These are phyloP conservation scores for Drosophila suzukii DNA, from an alignment of 1,140 invertebrate genomes.

Conservation along the genomic window DNA sequence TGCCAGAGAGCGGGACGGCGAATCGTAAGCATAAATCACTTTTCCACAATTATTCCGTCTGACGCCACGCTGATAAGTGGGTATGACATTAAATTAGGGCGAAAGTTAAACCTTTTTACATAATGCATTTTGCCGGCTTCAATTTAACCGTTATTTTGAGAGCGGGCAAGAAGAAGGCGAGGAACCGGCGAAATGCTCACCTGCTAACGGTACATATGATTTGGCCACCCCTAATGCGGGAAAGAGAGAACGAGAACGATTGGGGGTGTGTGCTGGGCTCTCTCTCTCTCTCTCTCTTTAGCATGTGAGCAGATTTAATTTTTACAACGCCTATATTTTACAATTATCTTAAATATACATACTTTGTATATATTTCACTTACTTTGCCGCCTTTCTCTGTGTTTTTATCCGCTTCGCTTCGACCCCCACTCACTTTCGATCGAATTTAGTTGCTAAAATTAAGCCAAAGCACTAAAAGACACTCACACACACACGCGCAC, in stretches of 20 bases:
- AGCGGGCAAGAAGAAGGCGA: constrained; percentile 42
- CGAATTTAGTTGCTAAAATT: constrained; percentile 70
- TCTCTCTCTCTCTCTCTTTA: constrained; percentile 13
- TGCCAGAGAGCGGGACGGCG: constrained; percentile 12
- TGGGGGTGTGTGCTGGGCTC: constrained; percentile 45
- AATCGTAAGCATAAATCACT: constrained; percentile 51
- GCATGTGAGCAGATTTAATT: constrained; percentile 33
- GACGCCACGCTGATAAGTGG: constrained; percentile 41
- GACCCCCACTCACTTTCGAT: constrained; percentile 62
- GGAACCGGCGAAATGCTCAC: constrained; percentile 68
- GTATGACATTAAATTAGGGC: constrained; percentile 34
- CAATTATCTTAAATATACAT: constrained; percentile 3
- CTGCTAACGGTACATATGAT: constrained; percentile 58
- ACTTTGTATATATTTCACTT: constrained; percentile 18
- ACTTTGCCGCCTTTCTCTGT: constrained; percentile 19
- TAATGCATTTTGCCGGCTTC: constrained; percentile 50
- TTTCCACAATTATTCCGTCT: constrained; percentile 41
- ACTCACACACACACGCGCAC: constrained; percentile 22
- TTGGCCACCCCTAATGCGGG: constrained; percentile 30
- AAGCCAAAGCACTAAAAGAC: constrained; percentile 37
- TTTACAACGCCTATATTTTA: constrained; percentile 13
- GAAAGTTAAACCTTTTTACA: constrained; percentile 19
- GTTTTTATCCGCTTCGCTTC: constrained; percentile 15
- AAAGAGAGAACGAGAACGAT: constrained; percentile 6
- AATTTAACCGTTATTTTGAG: constrained; percentile 10